A percentile compares a stretch with the other conserved stretches of the same genome.
These are phyloP conservation scores for Falco berigora DNA, from an alignment of 2,797 vertebrate genomes.

Conservation along the genomic window DNA sequence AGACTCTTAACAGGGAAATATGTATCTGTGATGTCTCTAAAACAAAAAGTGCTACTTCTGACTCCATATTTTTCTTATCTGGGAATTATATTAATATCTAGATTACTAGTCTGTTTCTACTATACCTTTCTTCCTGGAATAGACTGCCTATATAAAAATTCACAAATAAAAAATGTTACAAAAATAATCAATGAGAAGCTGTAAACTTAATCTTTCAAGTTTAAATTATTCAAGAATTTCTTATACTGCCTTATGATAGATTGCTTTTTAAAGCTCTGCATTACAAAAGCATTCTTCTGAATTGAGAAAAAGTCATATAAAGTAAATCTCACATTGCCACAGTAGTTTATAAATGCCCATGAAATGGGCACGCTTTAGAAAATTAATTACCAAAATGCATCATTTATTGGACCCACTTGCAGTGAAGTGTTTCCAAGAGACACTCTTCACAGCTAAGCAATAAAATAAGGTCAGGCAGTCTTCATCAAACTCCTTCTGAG, in stretches of 20 bases:
- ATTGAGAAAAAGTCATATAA: background rate
- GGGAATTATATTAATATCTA: background rate
- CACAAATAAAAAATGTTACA: background rate
- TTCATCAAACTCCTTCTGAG: conserved; percentile 96
- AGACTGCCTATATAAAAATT: background rate
- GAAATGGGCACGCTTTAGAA: background rate
- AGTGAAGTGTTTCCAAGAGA: background rate
- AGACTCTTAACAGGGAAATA: background rate
- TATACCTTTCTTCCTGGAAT: background rate
- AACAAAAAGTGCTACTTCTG: background rate
- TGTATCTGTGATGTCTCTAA: background rate
- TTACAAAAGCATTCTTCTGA: background rate
- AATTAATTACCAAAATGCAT: background rate
- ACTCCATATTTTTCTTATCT: background rate
- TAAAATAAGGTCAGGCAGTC: conserved; percentile 56
- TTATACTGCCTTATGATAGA: background rate
- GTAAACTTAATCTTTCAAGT: background rate
- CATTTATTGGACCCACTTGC: background rate
- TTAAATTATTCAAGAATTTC: background rate
- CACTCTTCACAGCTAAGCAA: background rate
- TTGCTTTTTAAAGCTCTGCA: background rate
- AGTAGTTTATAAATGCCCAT: background rate
- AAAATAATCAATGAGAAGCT: background rate
- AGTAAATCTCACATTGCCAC: background rate
- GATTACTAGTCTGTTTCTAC: background rate